A percentile compares a stretch with the other conserved stretches of the same genome.
Evolutionary conservation across 2,888 invertebrate genomes (phyloP).

Genomic region (Dolichomitus sp.): DNA sequence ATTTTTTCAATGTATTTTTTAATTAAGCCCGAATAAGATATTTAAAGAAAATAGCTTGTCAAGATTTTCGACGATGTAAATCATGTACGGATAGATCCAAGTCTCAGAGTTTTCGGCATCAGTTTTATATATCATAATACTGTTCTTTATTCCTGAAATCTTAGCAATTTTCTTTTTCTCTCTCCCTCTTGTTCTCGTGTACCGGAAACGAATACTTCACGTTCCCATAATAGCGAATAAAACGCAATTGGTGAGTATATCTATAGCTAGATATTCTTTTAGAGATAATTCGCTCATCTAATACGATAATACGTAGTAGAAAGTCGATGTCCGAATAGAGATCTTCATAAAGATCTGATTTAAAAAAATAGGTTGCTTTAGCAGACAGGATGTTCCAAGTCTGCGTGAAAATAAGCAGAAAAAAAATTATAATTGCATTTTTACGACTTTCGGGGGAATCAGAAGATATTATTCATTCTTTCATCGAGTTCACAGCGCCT

Average conservation of each 20-base stretch:
- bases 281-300: not conserved
- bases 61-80: not conserved
- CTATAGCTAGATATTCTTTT: not conserved
- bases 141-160: not conserved
- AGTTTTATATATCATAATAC: too few species aligned
- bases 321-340: conserved; percentile 25
- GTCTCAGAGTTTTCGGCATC: too few species aligned
- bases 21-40: not conserved
- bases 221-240: not conserved
- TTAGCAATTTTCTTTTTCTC: not conserved
- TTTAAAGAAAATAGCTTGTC: not conserved
- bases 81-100: too few species aligned
- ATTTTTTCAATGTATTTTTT: too few species aligned
- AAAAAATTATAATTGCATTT: conserved; percentile 23
- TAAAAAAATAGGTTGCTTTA: not conserved
- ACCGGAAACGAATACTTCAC: not conserved
- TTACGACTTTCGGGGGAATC: not conserved
- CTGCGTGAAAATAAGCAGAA: conserved; percentile 7
- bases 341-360: conserved; percentile 18
- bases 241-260: conserved; percentile 5
- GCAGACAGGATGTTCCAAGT: not conserved
- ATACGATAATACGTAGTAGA: conserved; percentile 1
- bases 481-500: conserved; percentile 1
- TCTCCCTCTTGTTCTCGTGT: not conserved
- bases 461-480: conserved; percentile 26